A percentile compares a stretch with the other conserved stretches of the same genome.
Evolutionary conservation across 2,113 vertebrate genomes (phyloP).

Genomic region (Rhinoptilus africanus): DNA sequence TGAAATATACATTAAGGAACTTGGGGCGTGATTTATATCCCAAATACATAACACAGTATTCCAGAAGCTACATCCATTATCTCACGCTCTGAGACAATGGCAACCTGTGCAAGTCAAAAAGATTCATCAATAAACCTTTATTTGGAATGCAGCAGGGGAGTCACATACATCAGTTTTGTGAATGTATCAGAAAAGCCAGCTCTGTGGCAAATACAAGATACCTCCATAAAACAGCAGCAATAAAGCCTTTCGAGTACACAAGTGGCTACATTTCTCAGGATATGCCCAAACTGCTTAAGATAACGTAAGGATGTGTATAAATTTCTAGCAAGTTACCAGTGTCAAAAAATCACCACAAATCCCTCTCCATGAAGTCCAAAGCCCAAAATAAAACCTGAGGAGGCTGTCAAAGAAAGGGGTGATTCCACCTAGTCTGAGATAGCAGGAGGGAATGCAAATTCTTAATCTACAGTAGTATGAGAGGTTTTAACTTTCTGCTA

Average conservation of each 20-base stretch:
- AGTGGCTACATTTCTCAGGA: neutral
- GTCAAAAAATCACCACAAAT: neutral
- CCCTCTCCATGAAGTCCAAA: neutral
- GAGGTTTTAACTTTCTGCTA: neutral
- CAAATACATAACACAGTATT: constrained; percentile 13
- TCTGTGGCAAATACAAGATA: neutral
- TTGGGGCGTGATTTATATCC: constrained; percentile 56
- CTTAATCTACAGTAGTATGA: neutral
- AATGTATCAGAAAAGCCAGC: neutral
- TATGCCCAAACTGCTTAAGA: neutral
- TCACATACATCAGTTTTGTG: neutral
- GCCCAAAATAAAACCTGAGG: neutral
- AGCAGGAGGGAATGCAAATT: neutral
- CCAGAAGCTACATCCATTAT: constrained; percentile 25
- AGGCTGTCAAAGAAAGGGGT: neutral
- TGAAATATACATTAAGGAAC: constrained; percentile 40
- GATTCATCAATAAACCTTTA: neutral
- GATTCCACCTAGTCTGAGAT: neutral
- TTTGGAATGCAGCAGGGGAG: neutral
- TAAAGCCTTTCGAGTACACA: neutral
- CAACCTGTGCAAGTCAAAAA: neutral
- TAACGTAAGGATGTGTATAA: neutral
- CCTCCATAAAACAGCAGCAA: neutral
- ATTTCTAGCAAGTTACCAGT: neutral
- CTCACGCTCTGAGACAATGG: neutral